Evolutionary conservation across 2,888 invertebrate species (phyloP).

Genomic region (Tricholauxania praeusta): DNA sequence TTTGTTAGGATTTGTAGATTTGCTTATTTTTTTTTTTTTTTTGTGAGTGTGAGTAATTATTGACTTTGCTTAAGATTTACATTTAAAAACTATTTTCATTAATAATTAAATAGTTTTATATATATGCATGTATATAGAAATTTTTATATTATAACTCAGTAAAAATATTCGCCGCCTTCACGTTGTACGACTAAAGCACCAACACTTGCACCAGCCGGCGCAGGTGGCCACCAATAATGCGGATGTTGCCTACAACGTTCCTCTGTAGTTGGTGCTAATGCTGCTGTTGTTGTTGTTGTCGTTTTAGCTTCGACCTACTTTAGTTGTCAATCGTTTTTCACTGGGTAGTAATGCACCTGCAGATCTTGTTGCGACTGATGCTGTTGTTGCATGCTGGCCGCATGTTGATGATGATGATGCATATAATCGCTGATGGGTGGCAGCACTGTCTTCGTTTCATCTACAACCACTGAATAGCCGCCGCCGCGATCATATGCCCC

Average conservation of each 20-base stretch:
- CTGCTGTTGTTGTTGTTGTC: constrained; percentile 43
- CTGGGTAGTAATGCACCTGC: constrained; percentile 65
- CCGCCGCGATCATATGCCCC: constrained; percentile 60
- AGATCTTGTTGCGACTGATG: constrained; percentile 61
- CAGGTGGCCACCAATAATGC: constrained; percentile 45
- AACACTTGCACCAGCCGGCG: constrained; percentile 31
- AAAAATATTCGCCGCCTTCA: constrained; percentile 29
- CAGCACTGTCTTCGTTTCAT: constrained; percentile 64
- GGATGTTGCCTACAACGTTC: constrained; percentile 47
- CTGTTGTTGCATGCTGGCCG: constrained; percentile 46
- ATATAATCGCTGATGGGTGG: constrained; percentile 67
- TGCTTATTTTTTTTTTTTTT: not conserved
- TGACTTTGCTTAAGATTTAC: constrained; percentile 19
- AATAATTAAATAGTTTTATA: constrained; percentile 3
- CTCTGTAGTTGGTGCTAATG: constrained; percentile 50
- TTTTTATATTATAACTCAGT: constrained; percentile 25
- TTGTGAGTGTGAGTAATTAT: not conserved
- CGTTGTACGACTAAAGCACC: constrained; percentile 19
- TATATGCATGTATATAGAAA: not conserved
- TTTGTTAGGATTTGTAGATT: no score
- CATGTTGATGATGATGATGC: constrained; percentile 62
- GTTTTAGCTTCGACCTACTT: constrained; percentile 57
- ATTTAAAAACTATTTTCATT: constrained; percentile 17
- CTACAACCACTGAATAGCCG: constrained; percentile 58
- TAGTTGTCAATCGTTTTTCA: constrained; percentile 67